Evolutionary conservation across 2,888 invertebrate species (phyloP).

Genomic region (Anagyrus pseudococci): DNA sequence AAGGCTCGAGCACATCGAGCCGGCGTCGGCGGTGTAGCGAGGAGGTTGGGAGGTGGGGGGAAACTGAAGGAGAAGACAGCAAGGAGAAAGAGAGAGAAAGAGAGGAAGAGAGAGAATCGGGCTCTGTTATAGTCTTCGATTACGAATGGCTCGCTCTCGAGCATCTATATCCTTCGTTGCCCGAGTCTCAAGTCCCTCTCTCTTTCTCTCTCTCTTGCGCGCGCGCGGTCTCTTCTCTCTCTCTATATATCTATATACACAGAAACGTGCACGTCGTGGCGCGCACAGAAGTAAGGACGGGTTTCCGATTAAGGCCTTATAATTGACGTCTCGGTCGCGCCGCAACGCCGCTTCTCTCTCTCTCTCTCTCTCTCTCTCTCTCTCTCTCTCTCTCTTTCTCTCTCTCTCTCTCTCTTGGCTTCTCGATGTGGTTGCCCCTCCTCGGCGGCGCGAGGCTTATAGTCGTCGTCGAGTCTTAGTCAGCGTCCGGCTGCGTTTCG

Average conservation of each 20-base stretch:
- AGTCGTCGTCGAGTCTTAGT: slow-evolving; percentile 49
- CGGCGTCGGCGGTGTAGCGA: no score
- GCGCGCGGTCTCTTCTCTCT: slow-evolving; percentile 37
- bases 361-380: slow-evolving; percentile 33
- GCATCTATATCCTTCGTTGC: slow-evolving; percentile 13
- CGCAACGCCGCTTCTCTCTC: slow-evolving; percentile 26
- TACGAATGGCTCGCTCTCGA: slow-evolving; percentile 3
- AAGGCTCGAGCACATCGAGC: slow-evolving; percentile 12
- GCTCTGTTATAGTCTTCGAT: slow-evolving; percentile 4
- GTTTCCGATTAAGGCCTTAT: slow-evolving; percentile 61
- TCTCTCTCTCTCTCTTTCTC: slow-evolving; percentile 28
- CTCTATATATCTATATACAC: slow-evolving; percentile 47
- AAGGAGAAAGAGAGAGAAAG: no score
- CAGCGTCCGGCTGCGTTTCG: slow-evolving; percentile 49
- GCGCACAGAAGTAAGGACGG: slow-evolving; percentile 57
- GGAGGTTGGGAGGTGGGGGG: no score
- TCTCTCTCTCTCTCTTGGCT: slow-evolving; percentile 38
- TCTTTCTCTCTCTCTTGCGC: slow-evolving; percentile 25
- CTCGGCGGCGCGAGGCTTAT: not conserved
- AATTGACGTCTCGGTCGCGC: slow-evolving; percentile 58
- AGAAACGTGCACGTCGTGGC: slow-evolving; percentile 14
- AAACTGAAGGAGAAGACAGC: no score
- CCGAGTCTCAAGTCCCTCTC: no score
- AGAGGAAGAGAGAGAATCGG: no score
- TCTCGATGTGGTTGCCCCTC: slow-evolving; percentile 1